Evolutionary conservation across 2,113 vertebrate species (phyloP).

Genomic region (Gnathonemus echidnorhynchus): DNA sequence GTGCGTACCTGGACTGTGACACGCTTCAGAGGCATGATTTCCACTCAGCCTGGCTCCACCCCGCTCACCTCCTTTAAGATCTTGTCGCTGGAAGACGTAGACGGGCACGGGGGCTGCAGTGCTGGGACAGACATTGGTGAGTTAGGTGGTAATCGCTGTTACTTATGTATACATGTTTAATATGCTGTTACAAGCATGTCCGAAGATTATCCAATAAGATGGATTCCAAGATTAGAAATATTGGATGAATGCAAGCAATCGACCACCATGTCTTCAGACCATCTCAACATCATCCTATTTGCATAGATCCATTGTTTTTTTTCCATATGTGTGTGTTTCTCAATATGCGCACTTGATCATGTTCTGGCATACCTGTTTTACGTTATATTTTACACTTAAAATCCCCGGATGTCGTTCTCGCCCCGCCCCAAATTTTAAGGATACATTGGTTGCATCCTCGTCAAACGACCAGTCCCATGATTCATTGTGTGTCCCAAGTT

Average conservation of each 20-base stretch:
- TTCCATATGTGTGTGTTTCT: not conserved
- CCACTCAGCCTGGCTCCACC: slow-evolving; percentile 84
- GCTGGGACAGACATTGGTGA: slow-evolving; percentile 77
- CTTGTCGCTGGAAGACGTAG: slow-evolving; percentile 72
- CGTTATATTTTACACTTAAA: not conserved
- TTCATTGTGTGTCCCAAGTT: no score
- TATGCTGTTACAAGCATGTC: not conserved
- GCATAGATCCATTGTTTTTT: not conserved
- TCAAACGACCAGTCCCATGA: no score
- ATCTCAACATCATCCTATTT: not conserved
- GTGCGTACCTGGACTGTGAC: slow-evolving; percentile 88
- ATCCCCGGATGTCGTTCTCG: no score
- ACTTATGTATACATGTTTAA: not conserved
- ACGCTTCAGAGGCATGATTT: slow-evolving; percentile 86
- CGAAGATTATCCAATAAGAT: not conserved
- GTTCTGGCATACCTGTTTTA: not conserved
- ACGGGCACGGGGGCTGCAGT: slow-evolving; percentile 71
- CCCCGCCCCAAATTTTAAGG: no score
- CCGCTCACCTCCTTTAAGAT: slow-evolving; percentile 85
- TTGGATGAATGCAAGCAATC: not conserved
- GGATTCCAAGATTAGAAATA: not conserved
- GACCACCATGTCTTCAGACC: not conserved
- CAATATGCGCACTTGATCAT: not conserved
- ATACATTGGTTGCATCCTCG: no score
- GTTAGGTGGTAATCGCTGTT: not conserved